These are phyloP conservation scores for Drosophila sucinea DNA, from an alignment of 1,140 invertebrate species.

Conservation along the genomic window DNA sequence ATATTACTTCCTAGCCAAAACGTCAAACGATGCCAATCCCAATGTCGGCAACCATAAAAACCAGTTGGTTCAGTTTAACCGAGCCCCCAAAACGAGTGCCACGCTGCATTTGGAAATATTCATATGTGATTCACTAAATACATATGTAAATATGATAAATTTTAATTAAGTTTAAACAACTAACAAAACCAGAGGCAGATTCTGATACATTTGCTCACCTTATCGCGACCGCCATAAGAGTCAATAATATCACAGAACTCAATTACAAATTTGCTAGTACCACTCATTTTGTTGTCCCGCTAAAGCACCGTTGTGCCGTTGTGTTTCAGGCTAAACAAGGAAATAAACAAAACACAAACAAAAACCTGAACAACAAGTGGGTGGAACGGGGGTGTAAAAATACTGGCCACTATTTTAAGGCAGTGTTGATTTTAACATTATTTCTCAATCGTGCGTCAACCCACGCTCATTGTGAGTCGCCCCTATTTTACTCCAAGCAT, in stretches of 20 bases:
- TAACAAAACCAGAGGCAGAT: constrained; percentile 37
- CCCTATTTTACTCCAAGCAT: too few species aligned
- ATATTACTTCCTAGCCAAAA: constrained; percentile 43
- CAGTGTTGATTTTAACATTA: not conserved
- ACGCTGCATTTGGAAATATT: constrained; percentile 53
- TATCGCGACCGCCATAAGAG: constrained; percentile 85
- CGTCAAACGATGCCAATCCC: constrained; percentile 7
- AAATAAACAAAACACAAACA: constrained; percentile 35
- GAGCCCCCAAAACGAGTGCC: constrained; percentile 51
- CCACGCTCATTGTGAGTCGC: too few species aligned
- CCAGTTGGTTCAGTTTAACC: constrained; percentile 55
- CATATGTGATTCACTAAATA: too few species aligned
- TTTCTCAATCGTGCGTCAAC: too few species aligned
- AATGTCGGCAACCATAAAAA: constrained; percentile 44
- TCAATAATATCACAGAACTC: constrained; percentile 84
- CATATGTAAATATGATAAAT: not conserved
- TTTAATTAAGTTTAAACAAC: not conserved
- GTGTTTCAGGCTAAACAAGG: constrained; percentile 24
- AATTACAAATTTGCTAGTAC: constrained; percentile 71
- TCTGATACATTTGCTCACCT: constrained; percentile 74
- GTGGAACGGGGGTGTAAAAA: not conserved
- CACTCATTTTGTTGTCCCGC: constrained; percentile 39
- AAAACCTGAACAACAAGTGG: not conserved
- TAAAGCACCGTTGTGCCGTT: constrained; percentile 44
- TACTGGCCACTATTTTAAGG: not conserved